These are phyloP conservation scores for Myiagra hebetior DNA, from an alignment of 2,113 vertebrate species.

Conservation along the genomic window DNA sequence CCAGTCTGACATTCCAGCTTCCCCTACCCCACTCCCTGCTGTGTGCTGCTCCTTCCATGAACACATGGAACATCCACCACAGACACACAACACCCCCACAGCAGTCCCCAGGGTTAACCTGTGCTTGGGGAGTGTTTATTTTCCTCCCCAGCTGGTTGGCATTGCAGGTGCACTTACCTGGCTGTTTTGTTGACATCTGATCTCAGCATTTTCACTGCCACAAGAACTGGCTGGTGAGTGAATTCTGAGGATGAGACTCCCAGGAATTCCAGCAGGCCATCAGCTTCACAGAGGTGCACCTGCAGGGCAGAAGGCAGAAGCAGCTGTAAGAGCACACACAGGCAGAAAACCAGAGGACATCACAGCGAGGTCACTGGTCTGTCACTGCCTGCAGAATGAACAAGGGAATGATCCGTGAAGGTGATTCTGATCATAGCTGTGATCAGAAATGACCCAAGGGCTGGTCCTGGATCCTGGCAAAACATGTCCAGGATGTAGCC, in stretches of 20 bases:
- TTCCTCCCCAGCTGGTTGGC: not conserved
- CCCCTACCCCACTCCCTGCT: not conserved
- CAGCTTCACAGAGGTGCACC: constrained; percentile 97
- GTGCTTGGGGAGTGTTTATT: not conserved
- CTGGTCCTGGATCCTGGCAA: not conserved
- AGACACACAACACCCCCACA: not conserved
- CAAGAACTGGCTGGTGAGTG: constrained; percentile 80
- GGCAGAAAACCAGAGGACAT: not conserved
- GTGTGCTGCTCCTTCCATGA: not conserved
- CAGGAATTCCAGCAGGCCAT: constrained; percentile 80
- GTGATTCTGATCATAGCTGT: not conserved
- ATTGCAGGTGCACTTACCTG: constrained; percentile 67
- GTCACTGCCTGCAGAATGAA: not conserved
- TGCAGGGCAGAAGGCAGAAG: constrained; percentile 42
- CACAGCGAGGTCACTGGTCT: not conserved
- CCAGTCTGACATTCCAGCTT: accelerated
- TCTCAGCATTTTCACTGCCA: constrained; percentile 94
- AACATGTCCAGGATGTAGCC: accelerated
- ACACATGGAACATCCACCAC: not conserved
- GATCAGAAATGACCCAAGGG: not conserved
- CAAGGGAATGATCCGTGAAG: not conserved
- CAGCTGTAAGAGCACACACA: not conserved
- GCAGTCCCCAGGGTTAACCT: not conserved
- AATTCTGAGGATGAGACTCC: constrained; percentile 67
- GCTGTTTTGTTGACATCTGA: constrained; percentile 97